Evolutionary conservation across 2,888 invertebrate genomes (phyloP).

Genomic region (Caenorhabditis angaria): DNA sequence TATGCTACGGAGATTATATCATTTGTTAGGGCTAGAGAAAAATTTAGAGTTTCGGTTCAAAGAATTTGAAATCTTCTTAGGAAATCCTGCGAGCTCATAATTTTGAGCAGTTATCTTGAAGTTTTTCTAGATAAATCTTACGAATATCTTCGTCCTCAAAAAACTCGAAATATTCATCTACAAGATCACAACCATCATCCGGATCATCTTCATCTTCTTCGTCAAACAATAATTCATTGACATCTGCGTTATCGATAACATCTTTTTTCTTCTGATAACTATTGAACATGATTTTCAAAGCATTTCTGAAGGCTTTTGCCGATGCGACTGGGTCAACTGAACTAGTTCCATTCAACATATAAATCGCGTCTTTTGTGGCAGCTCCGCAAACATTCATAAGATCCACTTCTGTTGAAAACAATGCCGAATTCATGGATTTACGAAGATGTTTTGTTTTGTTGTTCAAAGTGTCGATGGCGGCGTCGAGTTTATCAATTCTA

Average conservation of each 20-base stretch:
- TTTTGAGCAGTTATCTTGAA: background rate
- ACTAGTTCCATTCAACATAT: slow-evolving; percentile 15
- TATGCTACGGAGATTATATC: no score
- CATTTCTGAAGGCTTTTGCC: slow-evolving; percentile 10
- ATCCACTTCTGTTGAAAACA: slow-evolving; percentile 27
- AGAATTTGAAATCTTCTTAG: background rate
- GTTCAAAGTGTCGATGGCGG: background rate
- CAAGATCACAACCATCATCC: slow-evolving; percentile 10
- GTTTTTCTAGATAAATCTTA: background rate
- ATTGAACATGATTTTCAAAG: slow-evolving; percentile 5
- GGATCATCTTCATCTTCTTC: slow-evolving; percentile 11
- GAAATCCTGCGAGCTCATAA: background rate
- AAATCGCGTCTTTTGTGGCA: slow-evolving; percentile 21
- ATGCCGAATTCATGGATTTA: slow-evolving; percentile 20
- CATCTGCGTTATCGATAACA: slow-evolving; percentile 10
- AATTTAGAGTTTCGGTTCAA: no score
- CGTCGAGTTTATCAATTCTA: background rate
- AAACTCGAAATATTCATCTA: background rate
- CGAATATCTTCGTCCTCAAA: slow-evolving; percentile 9
- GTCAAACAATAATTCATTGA: slow-evolving; percentile 16
- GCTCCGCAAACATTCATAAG: slow-evolving; percentile 18
- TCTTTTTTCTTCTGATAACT: slow-evolving; percentile 8
- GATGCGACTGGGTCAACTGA: slow-evolving; percentile 21
- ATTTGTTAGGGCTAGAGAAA: no score
- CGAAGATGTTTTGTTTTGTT: background rate